Evolutionary conservation across 2,113 vertebrate species (phyloP), one percentile per base, ranked within the genome.

Genomic region (Marcusenius ussheri): DNA sequence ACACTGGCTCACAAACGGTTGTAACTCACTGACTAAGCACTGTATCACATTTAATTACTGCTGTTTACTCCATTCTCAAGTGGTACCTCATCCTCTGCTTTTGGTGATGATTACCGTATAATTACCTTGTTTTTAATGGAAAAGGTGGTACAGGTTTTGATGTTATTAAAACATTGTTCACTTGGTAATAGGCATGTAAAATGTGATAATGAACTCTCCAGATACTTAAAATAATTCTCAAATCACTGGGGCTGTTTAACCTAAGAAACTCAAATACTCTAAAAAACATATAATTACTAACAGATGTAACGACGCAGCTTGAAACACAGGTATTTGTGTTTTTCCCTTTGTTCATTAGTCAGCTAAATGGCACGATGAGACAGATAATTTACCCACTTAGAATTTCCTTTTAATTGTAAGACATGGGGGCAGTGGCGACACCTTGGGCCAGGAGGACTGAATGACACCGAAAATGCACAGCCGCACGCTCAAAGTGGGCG

Each of bases 361-460:
- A 11, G 19, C 42, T 70, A 70, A 70, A 31, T 87, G 84, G 8
- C 13, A 53, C 50, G 31, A 56, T 53, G 49, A 87, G 85, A 53
- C 15, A 31, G 46, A 49, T 11, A 51, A 15, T 53, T 87, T 53
- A 53, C 15, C 15, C 50, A 53, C 50, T 21, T 87, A 53, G 47
- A 87, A 87, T n/a, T 15, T 31, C 1, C 15, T 13, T 35, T 35
- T 21, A 47, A 84, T 84, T 84, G 45, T 24, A 35, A 53, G n/a
- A 56, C 15, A 13, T 19, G 15, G 17, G 53, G n/a, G 42, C 53
- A 56, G 51, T 46, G 77, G 24, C 6, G 80, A 46, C 89, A 58
- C 83, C 89, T 89, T 62, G 9, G 51, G 80, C 19, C 53, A 31
- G 89, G 89, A 89, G 80, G 80, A 89, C 53, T 46, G 6, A 83